These are phyloP conservation scores for Atlantisia rogersi DNA, from an alignment of 2,113 vertebrate genomes.

Conservation along the genomic window DNA sequence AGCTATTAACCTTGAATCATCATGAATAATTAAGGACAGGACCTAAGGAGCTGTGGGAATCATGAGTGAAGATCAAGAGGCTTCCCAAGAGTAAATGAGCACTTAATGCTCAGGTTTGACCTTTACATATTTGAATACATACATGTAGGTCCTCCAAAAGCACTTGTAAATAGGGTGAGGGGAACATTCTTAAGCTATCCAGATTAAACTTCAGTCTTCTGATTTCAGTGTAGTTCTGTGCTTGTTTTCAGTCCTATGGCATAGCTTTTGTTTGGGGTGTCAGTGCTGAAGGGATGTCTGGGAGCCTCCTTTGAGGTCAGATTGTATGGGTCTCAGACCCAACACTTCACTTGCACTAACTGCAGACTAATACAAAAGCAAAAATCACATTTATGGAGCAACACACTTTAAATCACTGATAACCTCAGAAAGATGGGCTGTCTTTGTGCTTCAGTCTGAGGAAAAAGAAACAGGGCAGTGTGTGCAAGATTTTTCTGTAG, in stretches of 20 bases:
- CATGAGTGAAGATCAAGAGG: background rate
- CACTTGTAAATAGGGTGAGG: background rate
- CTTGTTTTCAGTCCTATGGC: background rate
- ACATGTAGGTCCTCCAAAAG: background rate
- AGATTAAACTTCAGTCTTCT: background rate
- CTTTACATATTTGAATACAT: background rate
- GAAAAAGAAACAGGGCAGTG: background rate
- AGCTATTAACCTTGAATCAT: background rate
- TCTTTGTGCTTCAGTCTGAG: background rate
- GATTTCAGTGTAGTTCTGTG: background rate
- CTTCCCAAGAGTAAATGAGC: background rate
- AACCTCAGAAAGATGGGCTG: background rate
- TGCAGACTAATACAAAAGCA: background rate
- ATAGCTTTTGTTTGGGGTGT: background rate
- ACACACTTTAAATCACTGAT: background rate
- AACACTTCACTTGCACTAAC: background rate
- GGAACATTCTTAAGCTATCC: background rate
- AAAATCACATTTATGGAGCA: background rate
- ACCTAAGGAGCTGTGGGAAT: background rate
- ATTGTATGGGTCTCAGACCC: background rate
- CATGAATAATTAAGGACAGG: constrained; percentile 5
- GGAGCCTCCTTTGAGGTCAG: background rate
- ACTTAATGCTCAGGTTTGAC: background rate
- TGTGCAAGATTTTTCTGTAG: background rate
- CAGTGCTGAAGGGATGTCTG: background rate